These are phyloP conservation scores for Atta cephalotes DNA, from an alignment of 1,140 invertebrate genomes.

Conservation along the genomic window DNA sequence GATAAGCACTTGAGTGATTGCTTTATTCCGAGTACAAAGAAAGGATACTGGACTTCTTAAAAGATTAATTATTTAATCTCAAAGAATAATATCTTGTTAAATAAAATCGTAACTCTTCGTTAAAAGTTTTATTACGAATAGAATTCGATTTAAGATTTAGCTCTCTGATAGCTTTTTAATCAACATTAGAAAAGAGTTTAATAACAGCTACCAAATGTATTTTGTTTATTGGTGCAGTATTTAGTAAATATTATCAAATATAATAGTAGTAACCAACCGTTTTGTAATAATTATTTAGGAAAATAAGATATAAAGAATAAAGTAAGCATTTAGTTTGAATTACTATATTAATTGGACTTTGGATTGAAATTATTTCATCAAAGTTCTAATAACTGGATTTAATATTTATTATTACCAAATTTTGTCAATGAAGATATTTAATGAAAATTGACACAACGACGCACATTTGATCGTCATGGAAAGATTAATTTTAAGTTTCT, in stretches of 20 bases:
- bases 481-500: not conserved
- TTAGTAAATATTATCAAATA: no score
- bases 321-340: no score
- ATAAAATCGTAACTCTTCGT: not conserved
- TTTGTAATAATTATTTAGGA: no score
- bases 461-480: not conserved
- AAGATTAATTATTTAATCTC: not conserved
- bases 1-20: slow-evolving; percentile 19
- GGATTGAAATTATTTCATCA: no score
- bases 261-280: no score
- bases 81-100: not conserved
- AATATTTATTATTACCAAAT: no score
- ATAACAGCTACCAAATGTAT: no score
- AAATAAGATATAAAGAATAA: no score
- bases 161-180: not conserved
- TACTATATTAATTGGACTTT: no score
- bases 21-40: not conserved
- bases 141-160: not conserved
- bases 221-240: no score
- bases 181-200: no score
- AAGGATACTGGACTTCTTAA: not conserved
- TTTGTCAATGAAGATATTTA: not conserved
- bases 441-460: not conserved
- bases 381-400: no score
- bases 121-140: not conserved